A percentile compares a stretch with the other conserved stretches of the same genome.
These are phyloP conservation scores for Phataginus tetradactyla DNA, from an alignment of 2,797 vertebrate genomes.

Conservation along the genomic window DNA sequence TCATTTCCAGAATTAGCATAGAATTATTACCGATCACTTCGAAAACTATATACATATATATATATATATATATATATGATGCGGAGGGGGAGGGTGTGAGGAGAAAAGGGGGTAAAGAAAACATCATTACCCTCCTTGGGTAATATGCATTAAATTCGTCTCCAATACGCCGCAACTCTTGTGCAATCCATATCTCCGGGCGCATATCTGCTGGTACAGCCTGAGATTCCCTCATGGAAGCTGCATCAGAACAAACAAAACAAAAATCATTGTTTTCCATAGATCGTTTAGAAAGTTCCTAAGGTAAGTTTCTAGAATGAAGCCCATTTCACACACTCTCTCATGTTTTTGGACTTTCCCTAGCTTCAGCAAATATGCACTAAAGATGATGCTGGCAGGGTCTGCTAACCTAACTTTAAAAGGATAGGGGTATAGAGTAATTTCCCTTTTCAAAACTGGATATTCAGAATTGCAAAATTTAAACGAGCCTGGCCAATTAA, in stretches of 20 bases:
- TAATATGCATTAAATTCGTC: conserved; percentile 92
- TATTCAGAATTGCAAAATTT: neutral
- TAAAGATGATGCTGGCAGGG: neutral
- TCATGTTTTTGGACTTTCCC: neutral
- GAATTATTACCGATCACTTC: neutral
- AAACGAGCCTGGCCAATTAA: neutral
- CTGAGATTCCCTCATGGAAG: conserved; percentile 84
- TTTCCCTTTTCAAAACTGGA: neutral
- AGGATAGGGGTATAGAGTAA: neutral
- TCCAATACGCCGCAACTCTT: conserved; percentile 92
- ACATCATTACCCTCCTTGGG: conserved; percentile 86
- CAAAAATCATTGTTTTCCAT: neutral
- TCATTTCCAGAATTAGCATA: neutral
- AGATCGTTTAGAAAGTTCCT: neutral
- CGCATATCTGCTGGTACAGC: conserved; percentile 87
- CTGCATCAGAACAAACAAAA: conserved; percentile 73
- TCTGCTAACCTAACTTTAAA: neutral
- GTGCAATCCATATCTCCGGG: conserved; percentile 90
- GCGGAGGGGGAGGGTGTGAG: neutral
- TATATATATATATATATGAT: no score
- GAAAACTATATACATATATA: neutral
- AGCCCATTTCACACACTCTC: neutral
- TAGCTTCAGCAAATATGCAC: neutral
- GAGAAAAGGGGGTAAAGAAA: conserved; percentile 58
- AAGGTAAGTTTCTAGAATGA: neutral